Percentiles rank a stretch among this genome's conserved stretches.
Conservation (phyloP, 2,888 invertebrate genomes). For the Axea sp. region DNA sequence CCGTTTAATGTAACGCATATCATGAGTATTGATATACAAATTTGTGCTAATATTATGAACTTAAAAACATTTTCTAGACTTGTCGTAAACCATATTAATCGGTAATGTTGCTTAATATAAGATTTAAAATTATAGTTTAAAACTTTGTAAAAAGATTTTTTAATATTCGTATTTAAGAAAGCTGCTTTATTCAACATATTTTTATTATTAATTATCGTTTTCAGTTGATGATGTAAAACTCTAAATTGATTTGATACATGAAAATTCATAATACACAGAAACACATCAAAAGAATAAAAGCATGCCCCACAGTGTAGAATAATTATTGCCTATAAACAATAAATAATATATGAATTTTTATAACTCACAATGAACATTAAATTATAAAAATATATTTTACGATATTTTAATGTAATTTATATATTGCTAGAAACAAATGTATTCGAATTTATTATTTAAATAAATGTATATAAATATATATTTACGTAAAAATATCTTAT, state of each 20-base stretch:
- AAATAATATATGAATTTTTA: neutral
- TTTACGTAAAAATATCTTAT: no score
- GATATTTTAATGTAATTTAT: no score
- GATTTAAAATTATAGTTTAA: conserved; percentile 16
- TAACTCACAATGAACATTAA: no score
- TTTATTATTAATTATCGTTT: conserved; percentile 5
- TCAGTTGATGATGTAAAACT: conserved; percentile 32
- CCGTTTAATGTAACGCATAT: conserved; percentile 42
- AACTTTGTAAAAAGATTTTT: neutral
- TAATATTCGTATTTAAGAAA: no score
- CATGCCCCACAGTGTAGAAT: conserved; percentile 36
- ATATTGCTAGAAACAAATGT: no score
- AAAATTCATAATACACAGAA: conserved; percentile 39
- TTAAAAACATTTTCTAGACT: conserved; percentile 34
- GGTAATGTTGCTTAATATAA: conserved; percentile 24
- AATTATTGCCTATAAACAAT: conserved; percentile 35
- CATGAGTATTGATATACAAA: conserved; percentile 37
- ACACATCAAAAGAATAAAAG: conserved; percentile 45
- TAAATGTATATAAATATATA: no score
- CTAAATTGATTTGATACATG: conserved; percentile 41
- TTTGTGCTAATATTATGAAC: conserved; percentile 43
- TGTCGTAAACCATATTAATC: conserved; percentile 16
- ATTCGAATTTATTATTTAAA: no score
- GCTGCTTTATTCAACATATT: no score
- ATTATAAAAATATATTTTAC: no score